These are phyloP conservation scores for Notarius lentiginosus DNA, from an alignment of 2,113 vertebrate genomes.

Conservation along the genomic window DNA sequence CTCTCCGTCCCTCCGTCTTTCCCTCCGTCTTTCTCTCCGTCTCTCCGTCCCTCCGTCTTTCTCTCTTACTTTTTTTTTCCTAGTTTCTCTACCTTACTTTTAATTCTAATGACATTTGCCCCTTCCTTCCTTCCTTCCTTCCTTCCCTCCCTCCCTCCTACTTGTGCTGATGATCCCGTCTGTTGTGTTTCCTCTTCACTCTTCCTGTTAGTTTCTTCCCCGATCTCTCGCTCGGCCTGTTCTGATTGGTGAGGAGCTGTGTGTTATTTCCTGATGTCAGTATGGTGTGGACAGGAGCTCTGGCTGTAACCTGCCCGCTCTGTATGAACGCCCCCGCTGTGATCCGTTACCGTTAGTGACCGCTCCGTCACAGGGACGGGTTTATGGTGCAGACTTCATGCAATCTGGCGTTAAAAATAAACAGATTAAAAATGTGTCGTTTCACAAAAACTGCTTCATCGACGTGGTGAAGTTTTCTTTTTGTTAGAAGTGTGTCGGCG, in stretches of 20 bases:
- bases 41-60: background rate
- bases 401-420: background rate
- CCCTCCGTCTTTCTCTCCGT: rapidly evolving
- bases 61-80: background rate
- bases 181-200: background rate
- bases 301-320: background rate
- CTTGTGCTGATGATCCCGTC: too few species aligned
- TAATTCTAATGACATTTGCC: too few species aligned
- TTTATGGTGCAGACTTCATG: background rate
- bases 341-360: background rate
- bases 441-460: background rate
- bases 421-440: background rate
- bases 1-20: background rate
- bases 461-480: background rate
- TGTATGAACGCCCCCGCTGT: background rate
- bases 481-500: too few species aligned
- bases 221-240: background rate
- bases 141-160: background rate
- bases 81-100: too few species aligned
- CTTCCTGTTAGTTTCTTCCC: background rate
- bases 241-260: background rate
- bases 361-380: background rate
- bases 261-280: background rate
- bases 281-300: background rate
- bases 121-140: background rate